These are phyloP conservation scores for Alces alces DNA, from an alignment of 2,113 vertebrate genomes.

Conservation along the genomic window DNA sequence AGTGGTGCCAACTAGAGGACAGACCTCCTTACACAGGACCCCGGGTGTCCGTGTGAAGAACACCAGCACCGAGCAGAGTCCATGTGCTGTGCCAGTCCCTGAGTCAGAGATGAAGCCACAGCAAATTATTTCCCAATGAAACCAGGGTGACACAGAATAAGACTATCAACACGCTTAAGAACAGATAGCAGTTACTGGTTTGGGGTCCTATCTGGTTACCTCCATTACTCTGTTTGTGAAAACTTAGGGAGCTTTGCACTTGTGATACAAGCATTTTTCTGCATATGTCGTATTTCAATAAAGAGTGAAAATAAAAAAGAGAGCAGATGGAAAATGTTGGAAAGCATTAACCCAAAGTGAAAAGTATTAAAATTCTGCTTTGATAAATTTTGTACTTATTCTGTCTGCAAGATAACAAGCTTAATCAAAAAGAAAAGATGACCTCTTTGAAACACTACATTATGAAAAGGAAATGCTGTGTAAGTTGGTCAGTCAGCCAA, in stretches of 20 bases:
- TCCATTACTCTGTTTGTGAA: neutral
- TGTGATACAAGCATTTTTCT: neutral
- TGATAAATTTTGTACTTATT: neutral
- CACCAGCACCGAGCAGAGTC: neutral
- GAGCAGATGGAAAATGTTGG: neutral
- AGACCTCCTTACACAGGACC: neutral
- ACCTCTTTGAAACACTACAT: neutral
- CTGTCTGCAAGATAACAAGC: neutral
- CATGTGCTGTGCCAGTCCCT: neutral
- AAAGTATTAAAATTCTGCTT: neutral
- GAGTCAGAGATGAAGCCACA: neutral
- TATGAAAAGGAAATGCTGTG: neutral
- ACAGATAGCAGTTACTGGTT: neutral
- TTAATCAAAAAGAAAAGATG: neutral
- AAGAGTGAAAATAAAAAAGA: neutral
- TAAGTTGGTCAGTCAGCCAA: neutral
- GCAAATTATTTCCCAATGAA: neutral
- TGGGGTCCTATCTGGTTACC: neutral
- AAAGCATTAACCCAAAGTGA: neutral
- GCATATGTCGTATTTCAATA: neutral
- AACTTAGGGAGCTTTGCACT: neutral
- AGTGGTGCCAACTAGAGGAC: neutral
- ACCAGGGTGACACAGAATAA: neutral
- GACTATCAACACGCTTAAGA: neutral
- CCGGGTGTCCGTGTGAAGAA: neutral